Percentiles rank a stretch among this genome's conserved stretches.
Conservation (phyloP, 1,140 invertebrate species). For the Lepidurus couesii region DNA sequence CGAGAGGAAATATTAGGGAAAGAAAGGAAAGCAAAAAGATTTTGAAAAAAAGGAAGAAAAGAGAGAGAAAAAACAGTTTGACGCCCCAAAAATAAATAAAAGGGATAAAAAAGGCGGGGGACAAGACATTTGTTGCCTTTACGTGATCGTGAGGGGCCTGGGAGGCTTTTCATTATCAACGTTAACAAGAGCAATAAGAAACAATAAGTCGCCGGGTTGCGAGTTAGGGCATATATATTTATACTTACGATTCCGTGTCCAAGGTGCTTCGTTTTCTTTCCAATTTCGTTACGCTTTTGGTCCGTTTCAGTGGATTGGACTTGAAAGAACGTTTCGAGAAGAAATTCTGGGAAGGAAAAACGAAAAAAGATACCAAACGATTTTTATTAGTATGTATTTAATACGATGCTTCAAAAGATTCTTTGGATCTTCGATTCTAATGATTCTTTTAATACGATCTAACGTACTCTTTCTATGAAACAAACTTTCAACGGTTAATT, state of each 20-base stretch:
- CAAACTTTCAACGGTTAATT: background rate
- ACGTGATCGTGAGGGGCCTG: background rate
- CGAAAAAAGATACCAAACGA: background rate
- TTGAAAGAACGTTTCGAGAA: conserved; percentile 84
- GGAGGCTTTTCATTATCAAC: conserved; percentile 15
- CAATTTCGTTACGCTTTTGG: conserved; percentile 84
- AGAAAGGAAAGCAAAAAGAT: background rate
- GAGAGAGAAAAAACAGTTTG: background rate
- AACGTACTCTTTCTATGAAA: background rate
- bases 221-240: background rate
- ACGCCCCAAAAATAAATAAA: background rate
- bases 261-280: conserved; percentile 63
- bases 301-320: conserved; percentile 80
- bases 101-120: background rate
- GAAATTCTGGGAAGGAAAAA: conserved; percentile 60
- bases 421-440: too few species aligned
- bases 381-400: background rate
- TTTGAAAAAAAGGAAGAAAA: background rate
- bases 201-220: background rate
- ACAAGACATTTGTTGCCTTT: conserved; percentile 22
- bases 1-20: too few species aligned
- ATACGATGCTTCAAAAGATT: too few species aligned
- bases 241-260: conserved; percentile 48
- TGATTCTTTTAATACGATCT: too few species aligned
- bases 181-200: conserved; percentile 19